phyloP scores from a whole-genome alignment of 2,888 invertebrate genomes.

The Neuroscelio doddi region DNA sequence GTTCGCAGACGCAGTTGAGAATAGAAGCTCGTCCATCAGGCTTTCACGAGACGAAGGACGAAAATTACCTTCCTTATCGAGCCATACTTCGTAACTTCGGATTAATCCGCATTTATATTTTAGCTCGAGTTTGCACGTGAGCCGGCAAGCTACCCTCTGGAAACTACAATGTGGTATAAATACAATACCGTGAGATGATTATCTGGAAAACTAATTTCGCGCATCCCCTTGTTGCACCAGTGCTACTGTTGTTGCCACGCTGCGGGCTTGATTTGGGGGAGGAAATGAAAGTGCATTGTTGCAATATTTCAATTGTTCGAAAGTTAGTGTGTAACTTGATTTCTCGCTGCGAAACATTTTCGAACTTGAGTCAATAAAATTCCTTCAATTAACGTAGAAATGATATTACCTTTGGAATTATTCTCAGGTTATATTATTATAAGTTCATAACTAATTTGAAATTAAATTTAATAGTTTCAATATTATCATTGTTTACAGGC shows the following conservation, averaged over 20 bases:
- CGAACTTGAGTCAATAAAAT: too few species aligned
- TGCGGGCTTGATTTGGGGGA: constrained; percentile 37
- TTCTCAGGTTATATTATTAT: too few species aligned
- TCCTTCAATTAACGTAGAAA: too few species aligned
- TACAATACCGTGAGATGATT: constrained; percentile 71
- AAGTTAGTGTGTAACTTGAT: too few species aligned
- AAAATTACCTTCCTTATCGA: constrained; percentile 67
- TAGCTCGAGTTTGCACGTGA: constrained; percentile 51
- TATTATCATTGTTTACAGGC: too few species aligned
- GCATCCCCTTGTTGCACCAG: constrained; percentile 49
- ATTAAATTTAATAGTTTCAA: too few species aligned
- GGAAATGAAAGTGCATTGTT: constrained; percentile 53
- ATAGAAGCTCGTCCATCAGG: constrained; percentile 49
- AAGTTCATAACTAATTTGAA: too few species aligned
- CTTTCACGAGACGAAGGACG: constrained; percentile 49
- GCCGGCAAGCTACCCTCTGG: constrained; percentile 37
- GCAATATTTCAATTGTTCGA: constrained; percentile 17
- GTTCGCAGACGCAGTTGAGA: constrained; percentile 41
- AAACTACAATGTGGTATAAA: constrained; percentile 47
- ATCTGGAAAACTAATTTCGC: constrained; percentile 72
- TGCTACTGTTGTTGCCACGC: constrained; percentile 32
- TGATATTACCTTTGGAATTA: too few species aligned
- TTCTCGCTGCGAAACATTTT: too few species aligned
- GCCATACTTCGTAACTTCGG: constrained; percentile 56
- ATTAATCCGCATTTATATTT: constrained; percentile 66